Percentiles rank a stretch among this genome's conserved stretches.
phyloP scores from a whole-genome alignment of 1,140 invertebrate genomes.

The Rhopalosiphum maidis region DNA sequence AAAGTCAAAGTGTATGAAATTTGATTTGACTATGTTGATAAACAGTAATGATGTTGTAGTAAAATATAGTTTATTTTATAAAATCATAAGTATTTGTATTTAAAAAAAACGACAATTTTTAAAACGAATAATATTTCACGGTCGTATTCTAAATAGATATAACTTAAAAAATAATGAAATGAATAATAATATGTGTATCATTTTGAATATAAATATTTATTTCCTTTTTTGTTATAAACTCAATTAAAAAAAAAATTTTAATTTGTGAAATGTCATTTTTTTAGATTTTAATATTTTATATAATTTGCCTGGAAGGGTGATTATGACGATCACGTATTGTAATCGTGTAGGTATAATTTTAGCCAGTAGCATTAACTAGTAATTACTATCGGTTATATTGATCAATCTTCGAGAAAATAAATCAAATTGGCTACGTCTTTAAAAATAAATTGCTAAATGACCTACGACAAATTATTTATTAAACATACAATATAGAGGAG shows the following conservation, averaged over 20 bases:
- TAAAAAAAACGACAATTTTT: background rate
- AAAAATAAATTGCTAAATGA: too few relatives aligned
- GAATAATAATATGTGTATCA: background rate
- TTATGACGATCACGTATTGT: too few relatives aligned
- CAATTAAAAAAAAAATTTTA: background rate
- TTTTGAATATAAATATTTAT: background rate
- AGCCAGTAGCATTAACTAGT: too few relatives aligned
- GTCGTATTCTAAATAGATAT: background rate
- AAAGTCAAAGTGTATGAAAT: background rate
- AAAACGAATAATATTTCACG: background rate
- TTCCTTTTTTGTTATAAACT: background rate
- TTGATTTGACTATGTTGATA: background rate
- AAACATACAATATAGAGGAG: background rate
- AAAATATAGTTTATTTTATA: background rate
- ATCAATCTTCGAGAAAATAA: too few relatives aligned
- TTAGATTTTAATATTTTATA: background rate
- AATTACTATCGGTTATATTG: too few relatives aligned
- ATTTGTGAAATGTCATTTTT: background rate
- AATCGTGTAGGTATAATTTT: too few relatives aligned
- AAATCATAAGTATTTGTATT: background rate
- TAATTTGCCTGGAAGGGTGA: too few relatives aligned
- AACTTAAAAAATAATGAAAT: background rate
- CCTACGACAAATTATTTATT: background rate
- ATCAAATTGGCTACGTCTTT: too few relatives aligned
- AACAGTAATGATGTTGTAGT: background rate